Evolutionary conservation across 1,140 invertebrate species (phyloP), one percentile per base, ranked within the genome.

Genomic region (Lasioglossum baleicum): DNA sequence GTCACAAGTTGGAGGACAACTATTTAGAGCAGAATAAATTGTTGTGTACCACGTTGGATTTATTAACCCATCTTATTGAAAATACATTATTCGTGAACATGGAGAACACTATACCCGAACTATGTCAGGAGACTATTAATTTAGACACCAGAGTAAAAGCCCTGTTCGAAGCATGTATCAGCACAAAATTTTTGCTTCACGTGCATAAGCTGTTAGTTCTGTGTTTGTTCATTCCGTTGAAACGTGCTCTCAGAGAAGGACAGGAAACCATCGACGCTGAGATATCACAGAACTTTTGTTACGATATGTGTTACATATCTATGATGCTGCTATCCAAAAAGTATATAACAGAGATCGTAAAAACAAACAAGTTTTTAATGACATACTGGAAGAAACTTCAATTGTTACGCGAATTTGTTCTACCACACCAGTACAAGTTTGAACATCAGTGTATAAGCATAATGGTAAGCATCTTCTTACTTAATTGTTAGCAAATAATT

Each of bases 391-490:
- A 91, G 31, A 93, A 90, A 53, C 61, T 92, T 7, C 83, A 86
- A 31, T 69, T 73, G 5, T 44, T 92, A 10, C 87, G 81, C 10
- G 71, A 88, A 56, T 88, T 93, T 51, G 35, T 58, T 53, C 8
- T 88, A 17, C 81, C 81, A 2, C 65, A 89, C 8, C 79, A 84
- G 22, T 87, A 92, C 44, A 89, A 91, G 66, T 91, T 92, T 78
- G 92, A 94, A 75, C 90, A 92, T 93, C 94, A 95, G 89, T 88
- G 90, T n/a, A 94, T 95, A 76, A 92, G 91, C 73, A 90, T 94
- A 77, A 93, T 94, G 83, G 93, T 95, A 70, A 90, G 89, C 53
- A 86, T 15, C n/a, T 77, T 17, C 0, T 88, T 40, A n/a, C 6
- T 61, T 3, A n/a, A 51, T 5, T 56, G 60, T 44, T 48, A 71